Evolutionary conservation across 2,888 invertebrate genomes (phyloP).

Genomic region (Harpagoxenus sublaevis): DNA sequence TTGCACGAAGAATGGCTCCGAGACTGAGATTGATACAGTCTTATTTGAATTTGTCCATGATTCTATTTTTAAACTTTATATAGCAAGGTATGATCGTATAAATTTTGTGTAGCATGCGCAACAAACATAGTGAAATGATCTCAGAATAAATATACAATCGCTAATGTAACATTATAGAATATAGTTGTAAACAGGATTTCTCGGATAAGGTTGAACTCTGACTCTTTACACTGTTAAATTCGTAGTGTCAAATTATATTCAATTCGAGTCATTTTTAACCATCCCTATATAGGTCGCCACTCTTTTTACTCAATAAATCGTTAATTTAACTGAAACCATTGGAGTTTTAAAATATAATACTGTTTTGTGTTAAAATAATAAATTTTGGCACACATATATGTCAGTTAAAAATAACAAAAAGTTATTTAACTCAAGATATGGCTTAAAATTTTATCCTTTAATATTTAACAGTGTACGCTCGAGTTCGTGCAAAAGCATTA

Average conservation of each 20-base stretch:
- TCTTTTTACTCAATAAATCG: no score
- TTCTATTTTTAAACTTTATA: neutral
- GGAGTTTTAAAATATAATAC: no score
- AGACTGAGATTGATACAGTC: conserved; percentile 83
- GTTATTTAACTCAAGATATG: no score
- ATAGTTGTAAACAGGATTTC: neutral
- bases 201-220: neutral
- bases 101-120: conserved; percentile 1
- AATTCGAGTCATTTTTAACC: no score
- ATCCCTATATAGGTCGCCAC: no score
- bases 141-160: neutral
- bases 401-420: no score
- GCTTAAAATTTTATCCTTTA: no score
- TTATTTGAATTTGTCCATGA: neutral
- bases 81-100: neutral
- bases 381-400: no score
- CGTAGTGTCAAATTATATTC: no score
- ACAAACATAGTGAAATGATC: neutral
- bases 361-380: no score
- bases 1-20: conserved; percentile 91
- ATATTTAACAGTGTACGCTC: neutral
- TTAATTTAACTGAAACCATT: no score
- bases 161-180: no score
- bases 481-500: conserved; percentile 22
- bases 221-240: neutral